Evolutionary conservation across 2,113 vertebrate genomes (phyloP), one percentile per base, ranked within the genome.

Genomic region (Sula dactylatra): DNA sequence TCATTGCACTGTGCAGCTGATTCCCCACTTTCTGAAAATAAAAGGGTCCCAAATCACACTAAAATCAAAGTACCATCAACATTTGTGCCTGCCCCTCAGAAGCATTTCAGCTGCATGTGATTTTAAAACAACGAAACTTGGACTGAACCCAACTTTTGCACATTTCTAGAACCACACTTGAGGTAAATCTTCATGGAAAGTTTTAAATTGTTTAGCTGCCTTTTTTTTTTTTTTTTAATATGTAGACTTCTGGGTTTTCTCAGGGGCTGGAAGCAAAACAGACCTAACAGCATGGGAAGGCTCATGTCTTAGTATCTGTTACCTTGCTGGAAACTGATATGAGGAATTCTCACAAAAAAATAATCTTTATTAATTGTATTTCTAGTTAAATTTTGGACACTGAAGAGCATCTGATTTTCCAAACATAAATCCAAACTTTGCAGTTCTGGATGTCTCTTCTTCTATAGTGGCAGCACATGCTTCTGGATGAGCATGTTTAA

Each of bases 401-500:
- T 55, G 62, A 87, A 73, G n/a, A 93, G 18, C 13, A 58, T 26
- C 70, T 62, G 56, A 45, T 80, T 93, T 92, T 93, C 70, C 66
- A 95, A 40, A 73, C 45, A 55, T 55, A 91, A 83, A 85, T 58
- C 56, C 31, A 47, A 7, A 42, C 36, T 84, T 92, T 31, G 7
- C 42, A 72, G 40, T 58, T 93, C 66, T 85, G 58, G 16, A 79
- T 82, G 42, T 87, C 36, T 16, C 62, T 89, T 89, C 11, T 17
- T 50, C 58, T 5, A 1, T 58, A 38, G 32, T n/a, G 2, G 50
- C 49, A 85, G 12, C 19, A 11, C 17, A 16, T 0, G 2, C 3
- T 72, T 90, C 34, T 0, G 0, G 17, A 77, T 21, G 36, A 82
- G 17, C 16, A 31, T 0, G 0, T 81, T 93, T 82, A 59, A 44